Conservation (phyloP, 2,888 invertebrate species). For the Lottia gigantea region DNA sequence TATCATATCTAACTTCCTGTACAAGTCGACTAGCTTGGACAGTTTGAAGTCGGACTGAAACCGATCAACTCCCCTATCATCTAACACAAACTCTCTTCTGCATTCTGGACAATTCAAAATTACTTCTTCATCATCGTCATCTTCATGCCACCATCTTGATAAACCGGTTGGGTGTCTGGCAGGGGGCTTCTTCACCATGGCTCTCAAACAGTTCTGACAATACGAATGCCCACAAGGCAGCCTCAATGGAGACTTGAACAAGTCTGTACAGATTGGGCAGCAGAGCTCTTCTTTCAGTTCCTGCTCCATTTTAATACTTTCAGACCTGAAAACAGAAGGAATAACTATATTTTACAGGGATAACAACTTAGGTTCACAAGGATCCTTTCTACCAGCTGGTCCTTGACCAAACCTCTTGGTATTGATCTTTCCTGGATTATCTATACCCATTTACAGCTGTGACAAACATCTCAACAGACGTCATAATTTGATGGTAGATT, state of each 20-base stretch:
- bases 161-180: background rate
- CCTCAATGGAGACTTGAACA: slow-evolving; percentile 34
- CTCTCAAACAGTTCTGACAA: slow-evolving; percentile 33
- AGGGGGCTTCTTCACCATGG: background rate
- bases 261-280: slow-evolving; percentile 39
- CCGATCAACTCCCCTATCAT: slow-evolving; percentile 22
- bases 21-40: slow-evolving; percentile 27
- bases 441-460: too few relatives aligned
- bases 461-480: too few relatives aligned
- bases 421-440: too few relatives aligned
- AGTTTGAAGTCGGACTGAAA: slow-evolving; percentile 31
- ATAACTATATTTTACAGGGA: too few relatives aligned
- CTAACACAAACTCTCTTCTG: slow-evolving; percentile 21
- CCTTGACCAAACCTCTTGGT: too few relatives aligned
- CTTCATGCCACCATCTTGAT: background rate
- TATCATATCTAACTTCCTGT: slow-evolving; percentile 12
- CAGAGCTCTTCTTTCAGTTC: slow-evolving; percentile 35
- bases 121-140: slow-evolving; percentile 26
- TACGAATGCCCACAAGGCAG: slow-evolving; percentile 39
- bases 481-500: too few relatives aligned
- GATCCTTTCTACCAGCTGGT: too few relatives aligned
- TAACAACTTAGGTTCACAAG: too few relatives aligned
- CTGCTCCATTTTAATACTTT: slow-evolving; percentile 22
- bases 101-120: slow-evolving; percentile 29
- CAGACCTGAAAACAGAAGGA: too few relatives aligned